These are phyloP conservation scores for Myioborus miniatus DNA, from an alignment of 2,797 vertebrate genomes.

Conservation along the genomic window DNA sequence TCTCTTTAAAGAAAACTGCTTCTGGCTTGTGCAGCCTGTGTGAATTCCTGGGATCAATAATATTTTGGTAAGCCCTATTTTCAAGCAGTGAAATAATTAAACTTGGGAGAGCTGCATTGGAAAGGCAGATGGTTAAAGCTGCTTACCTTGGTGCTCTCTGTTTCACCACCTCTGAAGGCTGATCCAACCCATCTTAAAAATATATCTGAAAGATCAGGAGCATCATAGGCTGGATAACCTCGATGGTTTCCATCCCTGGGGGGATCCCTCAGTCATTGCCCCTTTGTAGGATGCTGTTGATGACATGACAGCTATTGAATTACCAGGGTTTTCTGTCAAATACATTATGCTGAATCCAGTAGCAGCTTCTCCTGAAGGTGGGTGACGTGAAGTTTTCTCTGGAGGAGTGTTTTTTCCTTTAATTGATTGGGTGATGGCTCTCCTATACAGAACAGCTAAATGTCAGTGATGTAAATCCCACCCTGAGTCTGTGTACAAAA, in stretches of 20 bases:
- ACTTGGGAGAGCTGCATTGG: not conserved
- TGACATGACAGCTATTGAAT: not conserved
- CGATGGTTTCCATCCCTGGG: rapidly evolving
- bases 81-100: not conserved
- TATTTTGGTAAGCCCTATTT: not conserved
- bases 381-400: not conserved
- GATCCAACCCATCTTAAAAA: not conserved
- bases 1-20: not conserved
- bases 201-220: not conserved
- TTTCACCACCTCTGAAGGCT: not conserved
- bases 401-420: not conserved
- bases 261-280: not conserved
- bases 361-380: not conserved
- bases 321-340: not conserved
- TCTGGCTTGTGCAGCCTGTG: not conserved
- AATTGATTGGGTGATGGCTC: not conserved
- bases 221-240: not conserved
- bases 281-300: not conserved
- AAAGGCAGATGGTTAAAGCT: not conserved
- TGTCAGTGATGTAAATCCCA: not conserved
- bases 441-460: not conserved
- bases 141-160: not conserved
- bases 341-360: not conserved
- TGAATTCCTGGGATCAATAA: not conserved
- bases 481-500: not conserved